These are phyloP conservation scores for Cryptops parisi DNA, from an alignment of 2,888 invertebrate genomes.

Conservation along the genomic window DNA sequence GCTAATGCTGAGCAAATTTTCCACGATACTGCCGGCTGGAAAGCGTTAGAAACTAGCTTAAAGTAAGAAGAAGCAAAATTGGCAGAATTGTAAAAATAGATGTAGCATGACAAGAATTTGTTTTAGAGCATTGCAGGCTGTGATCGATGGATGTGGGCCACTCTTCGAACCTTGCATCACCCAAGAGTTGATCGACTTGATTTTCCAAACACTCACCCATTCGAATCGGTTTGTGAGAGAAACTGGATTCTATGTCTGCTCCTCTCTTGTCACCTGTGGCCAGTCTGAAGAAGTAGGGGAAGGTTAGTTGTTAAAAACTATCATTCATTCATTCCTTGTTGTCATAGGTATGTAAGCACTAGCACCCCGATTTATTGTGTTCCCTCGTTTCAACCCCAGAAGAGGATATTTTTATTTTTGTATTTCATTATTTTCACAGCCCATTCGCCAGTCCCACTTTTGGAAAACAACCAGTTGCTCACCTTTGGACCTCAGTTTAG, in stretches of 20 bases:
- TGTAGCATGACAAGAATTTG: background rate
- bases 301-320: background rate
- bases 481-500: slow-evolving; percentile 35
- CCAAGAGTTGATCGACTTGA: slow-evolving; percentile 35
- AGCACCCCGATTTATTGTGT: no score
- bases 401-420: no score
- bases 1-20: slow-evolving; percentile 37
- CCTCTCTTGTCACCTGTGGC: slow-evolving; percentile 34
- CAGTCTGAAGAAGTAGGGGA: slow-evolving; percentile 5
- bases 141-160: slow-evolving; percentile 35
- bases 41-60: slow-evolving; percentile 39
- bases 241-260: slow-evolving; percentile 37
- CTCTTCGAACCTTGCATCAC: slow-evolving; percentile 32
- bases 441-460: no score
- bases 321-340: background rate
- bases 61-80: slow-evolving; percentile 30
- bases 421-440: no score
- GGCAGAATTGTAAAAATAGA: background rate
- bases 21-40: slow-evolving; percentile 41
- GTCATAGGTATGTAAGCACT: no score
- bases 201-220: slow-evolving; percentile 35
- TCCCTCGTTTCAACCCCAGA: no score
- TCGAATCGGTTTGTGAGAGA: slow-evolving; percentile 41
- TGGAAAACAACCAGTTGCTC: slow-evolving; percentile 30
- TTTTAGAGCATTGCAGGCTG: slow-evolving; percentile 34